Percentiles rank a stretch among this genome's conserved stretches.
These are phyloP conservation scores for Drosophila siamana DNA, from an alignment of 2,888 invertebrate genomes.

Conservation along the genomic window DNA sequence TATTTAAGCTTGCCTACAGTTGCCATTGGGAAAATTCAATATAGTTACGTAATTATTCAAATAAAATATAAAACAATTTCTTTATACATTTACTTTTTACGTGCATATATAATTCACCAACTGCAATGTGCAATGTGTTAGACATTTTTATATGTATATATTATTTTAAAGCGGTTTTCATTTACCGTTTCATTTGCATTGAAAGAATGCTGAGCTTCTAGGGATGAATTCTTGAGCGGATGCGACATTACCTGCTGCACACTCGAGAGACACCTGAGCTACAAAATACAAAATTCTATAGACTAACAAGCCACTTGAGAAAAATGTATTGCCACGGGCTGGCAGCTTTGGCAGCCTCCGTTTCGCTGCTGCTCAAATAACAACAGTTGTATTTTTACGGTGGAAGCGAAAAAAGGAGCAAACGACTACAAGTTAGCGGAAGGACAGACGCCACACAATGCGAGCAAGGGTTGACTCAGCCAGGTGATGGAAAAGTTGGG, in stretches of 20 bases:
- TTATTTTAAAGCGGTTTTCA: conserved; percentile 11
- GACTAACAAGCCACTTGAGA: conserved; percentile 70
- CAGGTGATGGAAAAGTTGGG: not conserved
- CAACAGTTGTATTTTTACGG: conserved; percentile 60
- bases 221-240: conserved; percentile 30
- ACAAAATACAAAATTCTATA: conserved; percentile 62
- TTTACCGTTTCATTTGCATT: conserved; percentile 20
- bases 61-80: not conserved
- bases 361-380: conserved; percentile 15
- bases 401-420: conserved; percentile 43
- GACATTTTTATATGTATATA: not conserved
- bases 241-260: conserved; percentile 16
- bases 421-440: conserved; percentile 41
- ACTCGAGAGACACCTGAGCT: conserved; percentile 17
- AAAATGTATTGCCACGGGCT: conserved; percentile 27
- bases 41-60: too few species aligned
- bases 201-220: conserved; percentile 13
- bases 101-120: not conserved
- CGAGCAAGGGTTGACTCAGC: conserved; percentile 1
- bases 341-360: not conserved
- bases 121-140: not conserved
- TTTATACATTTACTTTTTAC: not conserved
- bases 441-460: conserved; percentile 23
- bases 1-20: too few species aligned
- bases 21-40: too few species aligned